phyloP scores from a whole-genome alignment of 2,888 invertebrate species.

The Chrysolina oricalcia region DNA sequence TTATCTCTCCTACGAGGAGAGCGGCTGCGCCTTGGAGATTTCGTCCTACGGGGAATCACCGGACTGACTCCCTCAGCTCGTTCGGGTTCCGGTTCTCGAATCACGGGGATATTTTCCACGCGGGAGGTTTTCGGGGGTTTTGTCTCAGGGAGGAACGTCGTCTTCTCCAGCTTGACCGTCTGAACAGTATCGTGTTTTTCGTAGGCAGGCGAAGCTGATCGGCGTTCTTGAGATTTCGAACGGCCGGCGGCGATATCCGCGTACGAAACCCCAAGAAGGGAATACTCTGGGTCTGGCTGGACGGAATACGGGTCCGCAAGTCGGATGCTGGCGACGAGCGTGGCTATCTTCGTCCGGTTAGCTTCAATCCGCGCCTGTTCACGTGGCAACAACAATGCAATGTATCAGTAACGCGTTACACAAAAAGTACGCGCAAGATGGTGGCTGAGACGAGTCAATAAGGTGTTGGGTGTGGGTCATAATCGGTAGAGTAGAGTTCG shows the following conservation, averaged over 20 bases:
- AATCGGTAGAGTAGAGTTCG: conserved; percentile 57
- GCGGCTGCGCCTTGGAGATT: conserved; percentile 72
- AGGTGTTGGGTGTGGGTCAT: conserved; percentile 46
- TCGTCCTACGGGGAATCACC: conserved; percentile 50
- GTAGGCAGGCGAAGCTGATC: conserved; percentile 51
- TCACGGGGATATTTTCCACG: conserved; percentile 47
- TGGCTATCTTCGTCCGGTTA: conserved; percentile 81
- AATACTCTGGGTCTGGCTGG: conserved; percentile 73
- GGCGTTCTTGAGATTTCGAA: conserved; percentile 65
- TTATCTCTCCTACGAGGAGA: conserved; percentile 72
- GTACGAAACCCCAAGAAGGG: conserved; percentile 75
- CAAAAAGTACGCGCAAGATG: conserved; percentile 65
- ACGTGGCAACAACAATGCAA: conserved; percentile 65
- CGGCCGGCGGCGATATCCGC: conserved; percentile 83
- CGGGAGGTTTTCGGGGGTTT: conserved; percentile 36
- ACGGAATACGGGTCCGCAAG: conserved; percentile 84
- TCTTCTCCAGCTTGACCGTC: conserved; percentile 48
- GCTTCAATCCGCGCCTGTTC: conserved; percentile 74
- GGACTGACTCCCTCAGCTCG: conserved; percentile 38
- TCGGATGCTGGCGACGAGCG: conserved; percentile 82
- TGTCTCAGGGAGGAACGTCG: conserved; percentile 57
- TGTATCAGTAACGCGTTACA: conserved; percentile 63
- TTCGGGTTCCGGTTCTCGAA: conserved; percentile 50
- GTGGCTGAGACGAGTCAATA: conserved; percentile 66
- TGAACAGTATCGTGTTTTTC: conserved; percentile 52